These are phyloP conservation scores for Rhea pennata DNA, from an alignment of 2,113 vertebrate genomes.

Conservation along the genomic window DNA sequence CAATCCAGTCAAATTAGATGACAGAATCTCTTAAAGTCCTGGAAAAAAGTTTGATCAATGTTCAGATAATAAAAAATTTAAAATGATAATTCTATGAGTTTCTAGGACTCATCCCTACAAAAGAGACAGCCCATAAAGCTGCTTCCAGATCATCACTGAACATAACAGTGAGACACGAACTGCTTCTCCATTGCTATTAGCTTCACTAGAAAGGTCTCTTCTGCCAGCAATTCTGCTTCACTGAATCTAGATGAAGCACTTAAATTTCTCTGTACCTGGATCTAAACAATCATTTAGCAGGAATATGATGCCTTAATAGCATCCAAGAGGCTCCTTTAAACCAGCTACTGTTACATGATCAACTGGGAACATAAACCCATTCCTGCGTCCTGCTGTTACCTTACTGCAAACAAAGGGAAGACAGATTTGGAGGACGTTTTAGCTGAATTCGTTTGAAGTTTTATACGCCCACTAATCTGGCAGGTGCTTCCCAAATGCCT, in stretches of 20 bases:
- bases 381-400: not conserved
- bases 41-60: conserved; percentile 15
- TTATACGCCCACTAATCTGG: not conserved
- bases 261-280: not conserved
- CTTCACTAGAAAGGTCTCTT: not conserved
- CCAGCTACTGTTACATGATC: not conserved
- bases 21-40: not conserved
- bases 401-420: not conserved
- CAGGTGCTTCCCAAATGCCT: not conserved
- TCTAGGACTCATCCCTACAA: not conserved
- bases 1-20: not conserved
- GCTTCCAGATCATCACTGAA: not conserved
- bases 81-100: not conserved
- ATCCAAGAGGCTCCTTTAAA: not conserved
- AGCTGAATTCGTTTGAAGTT: not conserved
- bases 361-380: not conserved
- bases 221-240: not conserved
- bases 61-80: conserved; percentile 8
- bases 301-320: not conserved
- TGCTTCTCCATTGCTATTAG: not conserved
- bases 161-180: not conserved
- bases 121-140: conserved; percentile 7
- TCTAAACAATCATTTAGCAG: conserved; percentile 20
- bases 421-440: not conserved
- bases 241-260: not conserved